Evolutionary conservation across 2,888 invertebrate genomes (phyloP), one percentile per base, ranked within the genome.

Genomic region (Lamproptera curius): DNA sequence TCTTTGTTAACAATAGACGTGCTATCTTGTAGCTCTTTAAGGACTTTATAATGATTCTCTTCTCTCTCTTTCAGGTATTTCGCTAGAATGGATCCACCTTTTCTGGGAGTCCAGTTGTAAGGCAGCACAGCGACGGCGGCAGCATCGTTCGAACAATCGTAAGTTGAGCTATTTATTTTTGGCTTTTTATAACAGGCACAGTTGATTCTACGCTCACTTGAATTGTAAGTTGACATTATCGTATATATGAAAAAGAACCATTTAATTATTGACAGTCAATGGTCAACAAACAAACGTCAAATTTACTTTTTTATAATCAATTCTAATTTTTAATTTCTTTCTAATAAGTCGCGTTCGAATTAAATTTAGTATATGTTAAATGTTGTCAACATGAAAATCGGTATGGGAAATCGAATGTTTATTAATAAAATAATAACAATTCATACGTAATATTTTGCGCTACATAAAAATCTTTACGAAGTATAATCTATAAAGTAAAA

Each of bases 111-210:
- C 81, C 77, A 82, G 2, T 72, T 51, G 4, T 75, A 67, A 2
- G 85, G 85, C 28, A 86, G 57, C 0, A 70, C 53, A 1, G 76
- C 73, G 1, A 82, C 81, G 1, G 77, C 84, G 20, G 70, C 70
- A 4, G 60, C 53, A 51, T 86, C 83, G 14, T 75, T 68, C 2
- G 70, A 54, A 53, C 75, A 80, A 4, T 74, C 73, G 1, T 70
- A 70, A 1, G 67, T 57, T 1, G 59, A 42, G 38, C 61, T 58
- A 2, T 52, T 33, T 3, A 50, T 17, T 33, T 52, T 51, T 10
- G 37, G 23, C 20, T 47, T 42, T 16, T 45, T 42, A 8, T 37
- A 42, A 15, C 54, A 57, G 9, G 20, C 34, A 36, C 48, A 40
- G 13, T 34, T 34, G 38, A 6, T 16, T 23, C 23, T 23, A 1